Evolutionary conservation across 2,888 invertebrate genomes (phyloP).

Genomic region (Conus canariensis): DNA sequence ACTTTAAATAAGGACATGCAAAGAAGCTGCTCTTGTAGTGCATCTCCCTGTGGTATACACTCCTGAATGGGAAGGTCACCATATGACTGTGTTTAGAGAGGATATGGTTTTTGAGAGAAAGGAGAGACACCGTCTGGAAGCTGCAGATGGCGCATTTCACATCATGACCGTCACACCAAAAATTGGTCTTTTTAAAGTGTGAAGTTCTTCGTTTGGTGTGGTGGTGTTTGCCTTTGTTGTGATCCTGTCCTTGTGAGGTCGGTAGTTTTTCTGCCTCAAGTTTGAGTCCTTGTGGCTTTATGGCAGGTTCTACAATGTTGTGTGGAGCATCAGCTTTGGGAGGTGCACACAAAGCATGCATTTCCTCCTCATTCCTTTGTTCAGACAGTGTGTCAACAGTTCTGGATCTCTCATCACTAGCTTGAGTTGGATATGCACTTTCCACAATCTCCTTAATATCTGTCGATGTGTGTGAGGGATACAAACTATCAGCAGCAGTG

Average conservation of each 20-base stretch:
- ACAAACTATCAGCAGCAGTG: background rate
- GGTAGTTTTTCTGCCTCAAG: background rate
- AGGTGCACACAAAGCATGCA: background rate
- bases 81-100: background rate
- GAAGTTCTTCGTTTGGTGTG: background rate
- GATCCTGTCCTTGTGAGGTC: background rate
- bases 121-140: background rate
- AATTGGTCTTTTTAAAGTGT: too few species aligned
- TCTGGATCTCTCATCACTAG: background rate
- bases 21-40: conserved; percentile 12
- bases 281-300: background rate
- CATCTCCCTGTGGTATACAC: background rate
- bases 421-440: background rate
- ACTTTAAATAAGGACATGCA: conserved; percentile 8
- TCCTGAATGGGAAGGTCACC: background rate
- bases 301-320: background rate
- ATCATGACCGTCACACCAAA: background rate
- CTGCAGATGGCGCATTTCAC: background rate
- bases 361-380: background rate
- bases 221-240: background rate
- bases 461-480: too few species aligned
- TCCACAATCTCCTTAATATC: background rate
- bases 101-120: background rate
- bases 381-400: background rate
- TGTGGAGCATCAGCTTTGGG: background rate